Evolutionary conservation across 2,888 invertebrate species (phyloP), one percentile per base, ranked within the genome.

Genomic region (Mythimna albipuncta): DNA sequence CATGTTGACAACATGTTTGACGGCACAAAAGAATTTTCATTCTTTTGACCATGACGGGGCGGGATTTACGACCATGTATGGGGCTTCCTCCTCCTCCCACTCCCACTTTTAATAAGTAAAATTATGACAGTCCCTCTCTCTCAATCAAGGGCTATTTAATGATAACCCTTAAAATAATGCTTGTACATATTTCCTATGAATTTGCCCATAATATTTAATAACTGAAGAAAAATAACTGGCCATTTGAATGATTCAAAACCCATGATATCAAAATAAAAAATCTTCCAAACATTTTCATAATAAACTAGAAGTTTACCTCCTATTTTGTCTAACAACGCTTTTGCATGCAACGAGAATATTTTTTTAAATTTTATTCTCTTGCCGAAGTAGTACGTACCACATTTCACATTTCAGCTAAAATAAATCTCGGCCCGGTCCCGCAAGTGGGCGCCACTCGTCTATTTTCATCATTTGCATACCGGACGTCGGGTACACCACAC

Each of bases 391-490:
- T 74, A 65, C 73, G 65, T 75, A 74, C 83, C 75, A 64, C 82
- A 78, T 82, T 85, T 79, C 75, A 79, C 79, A 47, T 47, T 47
- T 47, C 47, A 84, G 83, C 71, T 82, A 83, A 86, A 85, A 86
- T 84, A 84, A 86, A 84, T 84, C 76, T 76, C 65, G 44, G 55
- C 64, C 64, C 70, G 65, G 69, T 75, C 64, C 75, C 79, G 61
- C 85, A 66, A 85, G 79, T 77, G 85, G 80, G 88, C 87, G 86
- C 86, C 85, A 89, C 90, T 91, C 87, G 84, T 90, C 91, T 92
- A 90, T 92, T 93, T 93, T 87, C 76, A 85, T 88, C 91, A 95
- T 95, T 95, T 92, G 91, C 94, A 95, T 95, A 94, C 85, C 81
- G 85, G 82, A 88, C 89, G 90, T 85, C 85, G 84, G 69, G 75